Base-by-base conservation (phyloP, 2,888 invertebrate species). In the Zele albiditarsus region DNA sequence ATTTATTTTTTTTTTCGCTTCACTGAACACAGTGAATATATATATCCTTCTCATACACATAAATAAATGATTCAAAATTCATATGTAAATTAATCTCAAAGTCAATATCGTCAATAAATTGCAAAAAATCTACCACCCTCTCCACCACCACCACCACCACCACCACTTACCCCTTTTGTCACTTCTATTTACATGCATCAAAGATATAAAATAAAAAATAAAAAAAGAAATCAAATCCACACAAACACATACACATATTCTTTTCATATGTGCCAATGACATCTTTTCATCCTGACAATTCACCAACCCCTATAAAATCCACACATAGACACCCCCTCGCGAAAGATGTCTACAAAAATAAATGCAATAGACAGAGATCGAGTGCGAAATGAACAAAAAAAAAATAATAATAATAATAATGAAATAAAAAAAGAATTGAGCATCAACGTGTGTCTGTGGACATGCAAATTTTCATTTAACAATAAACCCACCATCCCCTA, bases 221-320 rank as follows among this genome's bases (percentile, higher is more conserved):
- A n/a, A 1, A 38, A 12, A 38, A 38, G 12, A 38, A 38, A 12
- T 38, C n/a, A 46, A n/a, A 46, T 16, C 46, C n/a, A 46, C 46
- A 33, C n/a, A 33, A n/a, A 33, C 12, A 42, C 12, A 42, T 42
- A 42, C n/a, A n/a, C n/a, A n/a, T n/a, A n/a, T n/a, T 38, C 53
- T 27, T 27, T 38, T 23, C 70, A 73, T 73, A 73, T 77, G 76
- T 77, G 76, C 73, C 76, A 76, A 73, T 77, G 73, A 73, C 80
- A 78, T 66, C 76, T 71, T 74, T 75, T 77, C 23, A 46, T 77
- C 63, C 60, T 77, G 73, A 74, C 60, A 73, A 28, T 33, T 20
- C 73, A 76, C 73, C 78, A 74, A 77, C 78, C 63, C 42, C 6
- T n/a, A 6, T 20, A 63, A 38, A 63, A 63, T 12, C n/a, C 12